Conservation (phyloP, 2,888 invertebrate genomes). For the Luperina testacea region DNA sequence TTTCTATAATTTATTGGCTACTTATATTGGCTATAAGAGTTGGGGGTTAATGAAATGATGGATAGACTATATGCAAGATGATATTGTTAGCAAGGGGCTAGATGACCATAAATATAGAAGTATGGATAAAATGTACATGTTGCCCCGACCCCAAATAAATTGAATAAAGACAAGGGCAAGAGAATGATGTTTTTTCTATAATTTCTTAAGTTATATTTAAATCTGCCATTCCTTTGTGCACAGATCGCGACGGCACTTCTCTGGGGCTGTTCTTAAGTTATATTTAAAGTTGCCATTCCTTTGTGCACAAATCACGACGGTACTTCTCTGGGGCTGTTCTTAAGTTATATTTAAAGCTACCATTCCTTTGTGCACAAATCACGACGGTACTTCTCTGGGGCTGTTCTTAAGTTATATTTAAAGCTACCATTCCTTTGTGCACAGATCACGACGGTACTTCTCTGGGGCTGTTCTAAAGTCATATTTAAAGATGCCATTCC, state of each 20-base stretch:
- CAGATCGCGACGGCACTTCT: too few relatives aligned
- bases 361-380: too few relatives aligned
- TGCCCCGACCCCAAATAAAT: not conserved
- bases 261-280: not conserved
- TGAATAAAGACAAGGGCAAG: not conserved
- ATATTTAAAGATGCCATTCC: too few relatives aligned
- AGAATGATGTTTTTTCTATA: not conserved
- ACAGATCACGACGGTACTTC: conserved; percentile 76
- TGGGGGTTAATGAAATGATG: not conserved
- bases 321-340: too few relatives aligned
- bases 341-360: too few relatives aligned
- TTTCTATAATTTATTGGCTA: too few relatives aligned
- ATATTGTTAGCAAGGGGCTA: not conserved
- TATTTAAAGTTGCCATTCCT: not conserved
- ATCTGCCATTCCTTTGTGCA: too few relatives aligned
- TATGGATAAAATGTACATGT: not conserved
- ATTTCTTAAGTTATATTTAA: not conserved
- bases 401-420: too few relatives aligned
- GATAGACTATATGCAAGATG: not conserved
- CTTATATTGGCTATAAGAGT: not conserved
- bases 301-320: too few relatives aligned
- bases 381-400: too few relatives aligned
- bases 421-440: conserved; percentile 44
- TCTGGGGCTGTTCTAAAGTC: conserved; percentile 86
- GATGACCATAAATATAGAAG: not conserved